Evolutionary conservation across 2,888 invertebrate species (phyloP).

Genomic region (Polydrusus tereticollis): DNA sequence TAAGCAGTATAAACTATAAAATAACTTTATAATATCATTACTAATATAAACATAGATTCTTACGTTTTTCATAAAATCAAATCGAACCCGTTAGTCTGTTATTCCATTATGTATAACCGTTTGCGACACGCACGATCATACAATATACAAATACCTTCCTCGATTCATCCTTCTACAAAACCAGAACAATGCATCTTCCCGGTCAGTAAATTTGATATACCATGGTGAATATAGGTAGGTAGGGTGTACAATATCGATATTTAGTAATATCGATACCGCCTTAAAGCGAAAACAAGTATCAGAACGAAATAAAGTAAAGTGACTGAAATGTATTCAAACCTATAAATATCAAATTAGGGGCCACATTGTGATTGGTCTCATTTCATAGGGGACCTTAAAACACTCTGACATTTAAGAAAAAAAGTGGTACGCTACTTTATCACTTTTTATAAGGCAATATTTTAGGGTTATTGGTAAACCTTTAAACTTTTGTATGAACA

Average conservation of each 20-base stretch:
- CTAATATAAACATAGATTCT: neutral
- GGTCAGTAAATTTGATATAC: conserved; percentile 27
- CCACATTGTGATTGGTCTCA: no score
- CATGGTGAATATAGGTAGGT: neutral
- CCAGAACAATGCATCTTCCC: conserved; percentile 30
- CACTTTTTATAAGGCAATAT: no score
- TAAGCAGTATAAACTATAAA: neutral
- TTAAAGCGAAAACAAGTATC: neutral
- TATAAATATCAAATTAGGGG: no score
- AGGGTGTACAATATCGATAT: conserved; percentile 2
- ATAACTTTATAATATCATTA: no score
- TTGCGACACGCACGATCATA: conserved; percentile 30
- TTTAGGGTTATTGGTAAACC: no score
- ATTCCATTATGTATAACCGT: conserved; percentile 34
- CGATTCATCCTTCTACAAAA: conserved; percentile 31
- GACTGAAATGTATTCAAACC: no score
- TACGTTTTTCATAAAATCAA: neutral
- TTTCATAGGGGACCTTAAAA: no score
- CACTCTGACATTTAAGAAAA: no score
- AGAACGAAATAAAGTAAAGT: no score
- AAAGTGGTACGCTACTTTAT: no score
- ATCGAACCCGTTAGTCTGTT: conserved; percentile 9
- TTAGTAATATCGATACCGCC: neutral
- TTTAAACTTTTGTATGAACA: no score
- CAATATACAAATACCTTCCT: conserved; percentile 27